phyloP scores from a whole-genome alignment of 1,140 invertebrate species.

The Onthophagus taurus region DNA sequence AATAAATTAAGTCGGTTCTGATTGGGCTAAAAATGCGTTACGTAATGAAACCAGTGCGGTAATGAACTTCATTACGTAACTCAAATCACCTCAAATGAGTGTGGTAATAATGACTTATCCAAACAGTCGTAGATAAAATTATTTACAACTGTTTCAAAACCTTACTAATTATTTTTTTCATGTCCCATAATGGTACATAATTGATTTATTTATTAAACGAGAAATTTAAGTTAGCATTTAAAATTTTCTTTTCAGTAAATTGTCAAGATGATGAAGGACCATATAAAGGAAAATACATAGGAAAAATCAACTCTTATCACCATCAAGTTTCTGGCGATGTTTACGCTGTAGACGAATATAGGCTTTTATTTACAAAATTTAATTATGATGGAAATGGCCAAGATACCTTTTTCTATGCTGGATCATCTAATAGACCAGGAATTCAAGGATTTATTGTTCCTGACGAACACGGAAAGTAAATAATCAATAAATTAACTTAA shows the following conservation, averaged over 20 bases:
- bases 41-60: too few relatives aligned
- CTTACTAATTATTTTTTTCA: too few relatives aligned
- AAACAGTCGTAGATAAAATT: too few relatives aligned
- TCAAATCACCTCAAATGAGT: too few relatives aligned
- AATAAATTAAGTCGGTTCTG: too few relatives aligned
- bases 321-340: constrained; percentile 82
- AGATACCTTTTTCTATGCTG: constrained; percentile 89
- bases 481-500: constrained; percentile 19
- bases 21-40: too few relatives aligned
- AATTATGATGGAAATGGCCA: constrained; percentile 86
- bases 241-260: constrained; percentile 6
- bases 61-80: too few relatives aligned
- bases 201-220: too few relatives aligned
- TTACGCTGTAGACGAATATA: constrained; percentile 82
- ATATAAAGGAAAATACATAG: constrained; percentile 72
- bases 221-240: too few relatives aligned
- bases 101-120: too few relatives aligned
- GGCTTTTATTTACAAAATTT: constrained; percentile 71
- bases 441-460: constrained; percentile 87
- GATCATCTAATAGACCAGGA: constrained; percentile 73
- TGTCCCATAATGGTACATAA: too few relatives aligned
- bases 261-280: constrained; percentile 50
- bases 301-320: constrained; percentile 84
- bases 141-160: too few relatives aligned
- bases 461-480: constrained; percentile 77